Evolutionary conservation across 2,888 invertebrate species (phyloP).

Genomic region (Euplagia quadripunctaria): DNA sequence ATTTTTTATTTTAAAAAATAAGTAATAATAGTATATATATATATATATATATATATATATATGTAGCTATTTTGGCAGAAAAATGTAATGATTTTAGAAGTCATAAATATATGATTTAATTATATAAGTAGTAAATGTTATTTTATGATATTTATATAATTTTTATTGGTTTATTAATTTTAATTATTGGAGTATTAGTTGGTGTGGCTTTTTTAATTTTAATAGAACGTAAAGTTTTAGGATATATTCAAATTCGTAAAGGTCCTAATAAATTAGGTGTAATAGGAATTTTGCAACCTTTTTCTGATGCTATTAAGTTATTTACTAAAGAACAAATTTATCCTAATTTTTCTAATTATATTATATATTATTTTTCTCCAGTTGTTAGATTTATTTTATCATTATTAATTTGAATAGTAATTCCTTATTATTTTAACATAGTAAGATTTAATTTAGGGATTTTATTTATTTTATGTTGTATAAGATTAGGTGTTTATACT

Average conservation of each 20-base stretch:
- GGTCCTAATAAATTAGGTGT: slow-evolving; percentile 91
- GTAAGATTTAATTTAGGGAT: slow-evolving; percentile 87
- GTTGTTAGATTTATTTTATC: slow-evolving; percentile 87
- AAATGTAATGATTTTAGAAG: slow-evolving; percentile 91
- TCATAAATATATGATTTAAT: slow-evolving; percentile 85
- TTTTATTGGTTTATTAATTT: slow-evolving; percentile 79
- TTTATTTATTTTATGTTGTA: slow-evolving; percentile 89
- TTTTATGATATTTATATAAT: slow-evolving; percentile 77
- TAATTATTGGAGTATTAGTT: slow-evolving; percentile 88
- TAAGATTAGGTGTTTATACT: slow-evolving; percentile 89
- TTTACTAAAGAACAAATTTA: slow-evolving; percentile 89
- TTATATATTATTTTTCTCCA: slow-evolving; percentile 88
- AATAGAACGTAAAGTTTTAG: slow-evolving; percentile 90
- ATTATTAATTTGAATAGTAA: slow-evolving; percentile 87
- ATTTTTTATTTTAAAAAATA: neutral
- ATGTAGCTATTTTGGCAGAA: slow-evolving; percentile 60
- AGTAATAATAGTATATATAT: slow-evolving; percentile 1
- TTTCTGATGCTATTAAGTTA: slow-evolving; percentile 91
- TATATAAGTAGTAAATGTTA: slow-evolving; percentile 87
- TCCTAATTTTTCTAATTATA: slow-evolving; percentile 88
- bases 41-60: slow-evolving; percentile 35
- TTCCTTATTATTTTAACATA: slow-evolving; percentile 86
- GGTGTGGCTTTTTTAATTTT: slow-evolving; percentile 91
- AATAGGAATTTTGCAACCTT: slow-evolving; percentile 89
- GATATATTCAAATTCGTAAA: slow-evolving; percentile 91